phyloP scores from a whole-genome alignment of 2,888 invertebrate species.

The Bhutanitis thaidina region DNA sequence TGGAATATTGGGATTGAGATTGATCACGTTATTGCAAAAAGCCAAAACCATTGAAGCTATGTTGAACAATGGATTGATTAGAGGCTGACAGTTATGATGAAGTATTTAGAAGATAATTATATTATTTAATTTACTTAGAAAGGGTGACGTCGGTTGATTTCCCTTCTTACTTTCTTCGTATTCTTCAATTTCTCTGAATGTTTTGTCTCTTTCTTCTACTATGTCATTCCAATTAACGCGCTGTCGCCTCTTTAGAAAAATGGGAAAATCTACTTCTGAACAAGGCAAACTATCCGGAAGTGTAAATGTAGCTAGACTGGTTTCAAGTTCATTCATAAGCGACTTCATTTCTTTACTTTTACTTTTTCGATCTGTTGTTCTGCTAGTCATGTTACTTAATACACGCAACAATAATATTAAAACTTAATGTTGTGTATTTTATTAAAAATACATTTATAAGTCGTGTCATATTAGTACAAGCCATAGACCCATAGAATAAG shows the following conservation, averaged over 20 bases:
- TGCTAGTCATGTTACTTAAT: conserved; percentile 50
- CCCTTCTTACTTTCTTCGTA: conserved; percentile 43
- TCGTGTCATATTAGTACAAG: too few species aligned
- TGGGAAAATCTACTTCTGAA: conserved; percentile 62
- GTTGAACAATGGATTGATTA: too few species aligned
- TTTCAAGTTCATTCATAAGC: conserved; percentile 33
- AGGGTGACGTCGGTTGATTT: conserved; percentile 42
- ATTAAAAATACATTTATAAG: too few species aligned
- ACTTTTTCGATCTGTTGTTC: conserved; percentile 51
- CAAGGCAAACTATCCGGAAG: conserved; percentile 63
- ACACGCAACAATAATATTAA: too few species aligned
- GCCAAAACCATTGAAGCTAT: too few species aligned
- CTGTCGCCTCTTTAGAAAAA: conserved; percentile 36
- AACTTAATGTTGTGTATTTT: too few species aligned
- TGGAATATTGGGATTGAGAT: too few species aligned
- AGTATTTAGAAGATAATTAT: not conserved
- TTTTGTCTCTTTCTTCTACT: conserved; percentile 46
- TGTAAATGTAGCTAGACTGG: conserved; percentile 45
- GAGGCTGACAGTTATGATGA: too few species aligned
- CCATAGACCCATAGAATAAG: too few species aligned
- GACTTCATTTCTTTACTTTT: conserved; percentile 46
- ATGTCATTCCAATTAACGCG: conserved; percentile 57
- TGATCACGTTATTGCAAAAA: too few species aligned
- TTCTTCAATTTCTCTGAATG: conserved; percentile 43
- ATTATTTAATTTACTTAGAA: conserved; percentile 40